Base-by-base conservation (phyloP, 2,797 vertebrate genomes). In the Carduelis carduelis region DNA sequence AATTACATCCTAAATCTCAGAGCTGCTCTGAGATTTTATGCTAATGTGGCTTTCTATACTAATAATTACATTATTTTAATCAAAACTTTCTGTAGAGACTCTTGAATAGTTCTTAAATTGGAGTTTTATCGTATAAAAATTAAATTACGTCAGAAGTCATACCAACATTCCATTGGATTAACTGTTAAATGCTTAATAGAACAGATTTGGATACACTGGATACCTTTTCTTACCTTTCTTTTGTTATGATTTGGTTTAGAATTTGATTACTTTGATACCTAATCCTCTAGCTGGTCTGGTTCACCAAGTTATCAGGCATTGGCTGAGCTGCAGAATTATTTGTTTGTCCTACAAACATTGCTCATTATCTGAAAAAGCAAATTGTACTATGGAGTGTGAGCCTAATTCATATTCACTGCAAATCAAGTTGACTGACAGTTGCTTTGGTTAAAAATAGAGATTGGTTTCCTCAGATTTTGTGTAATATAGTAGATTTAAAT, bases 51-150 rank as follows among this genome's bases (percentile, higher is more conserved):
- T 88, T 83, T 80, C 14, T 46, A 15, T 43, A 35, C 27, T 1
- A 2, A 87, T 71, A 89, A 68, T 65, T 74, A 41, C 11, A 68
- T 41, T 82, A 74, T 70, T 91, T 91, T 80, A 93, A 89, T 69
- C 20, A 76, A 83, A 82, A 70, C 5, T 32, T 87, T 72, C n/a
- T 81, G 15, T 65, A 77, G 14, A 63, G 8, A 44, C 8, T 32
- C 32, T 82, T 68, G 8, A 23, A 47, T n/a, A 41, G 20, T 27
- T 59, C 15, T 80, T 60, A 80, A 79, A 74, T 78, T 74, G 22
- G 21, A 80, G 32, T 70, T 92, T 50, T 43, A 72, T 43, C 87
- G 23, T 53, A 60, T 65, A 74, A 90, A 87, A 89, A 72, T 79
- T 84, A 80, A 82, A 89, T 71, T 66, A 44, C 1, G 0, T 74